Base-by-base conservation (phyloP, 2,888 invertebrate species). In the Taphrorychus bicolor region DNA sequence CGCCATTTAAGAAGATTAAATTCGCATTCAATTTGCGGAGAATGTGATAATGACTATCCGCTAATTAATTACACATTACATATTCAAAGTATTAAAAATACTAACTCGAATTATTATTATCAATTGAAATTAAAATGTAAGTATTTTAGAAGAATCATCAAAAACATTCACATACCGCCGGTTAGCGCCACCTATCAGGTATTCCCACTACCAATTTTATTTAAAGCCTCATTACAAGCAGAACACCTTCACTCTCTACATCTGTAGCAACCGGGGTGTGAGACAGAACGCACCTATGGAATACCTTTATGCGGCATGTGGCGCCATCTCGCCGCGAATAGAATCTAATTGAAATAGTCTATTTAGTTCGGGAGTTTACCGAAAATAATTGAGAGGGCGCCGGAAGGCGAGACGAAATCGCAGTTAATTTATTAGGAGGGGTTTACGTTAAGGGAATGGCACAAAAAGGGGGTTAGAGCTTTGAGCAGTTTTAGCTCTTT, bases 1-100 rank as follows among this genome's bases (percentile, higher is more conserved):
- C 14, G 24, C 22, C 41, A 19, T n/a, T 22, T 65, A 65, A 65
- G 69, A 69, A 65, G 60, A 69, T 69, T 69, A 69, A 69, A 69
- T 61, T 32, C 48, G 22, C 21, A 23, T 54, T 60, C 52, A 62
- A 57, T 57, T 61, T 16, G 23, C 40, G 11, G 18, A 16, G 16
- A 19, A 51, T 17, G 57, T 49, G 40, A 40, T 32, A 22, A 18
- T n/a, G n/a, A 11, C 14, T 2, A n/a, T 16, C 23, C 48, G 51
- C 24, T 41, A 52, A 58, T 64, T 64, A 58, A n/a, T 52, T 52
- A 3, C 52, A 5, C 4, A 54, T 32, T 54, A 54, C n/a, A n/a
- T n/a, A n/a, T n/a, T n/a, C n/a, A n/a, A n/a, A n/a, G n/a, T n/a
- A n/a, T n/a, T n/a, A n/a, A n/a, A n/a, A n/a, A n/a, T n/a, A n/a